These are phyloP conservation scores for Sialia sialis DNA, from an alignment of 2,113 vertebrate genomes.

Conservation along the genomic window DNA sequence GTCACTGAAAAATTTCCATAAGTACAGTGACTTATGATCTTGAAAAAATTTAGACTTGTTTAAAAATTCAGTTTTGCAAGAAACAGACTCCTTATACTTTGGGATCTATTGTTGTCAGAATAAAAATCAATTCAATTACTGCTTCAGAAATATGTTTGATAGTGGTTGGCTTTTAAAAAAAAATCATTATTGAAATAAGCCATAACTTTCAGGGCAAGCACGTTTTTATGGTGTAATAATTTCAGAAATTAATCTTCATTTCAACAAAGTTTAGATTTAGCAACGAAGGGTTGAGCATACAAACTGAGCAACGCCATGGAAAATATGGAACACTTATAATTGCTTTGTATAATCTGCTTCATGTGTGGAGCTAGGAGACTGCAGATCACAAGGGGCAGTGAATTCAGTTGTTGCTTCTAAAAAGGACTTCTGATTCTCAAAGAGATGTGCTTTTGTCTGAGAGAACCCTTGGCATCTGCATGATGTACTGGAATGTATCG, in stretches of 20 bases:
- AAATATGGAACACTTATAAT: neutral
- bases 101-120: neutral
- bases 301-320: neutral
- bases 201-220: neutral
- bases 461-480: neutral
- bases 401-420: neutral
- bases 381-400: neutral
- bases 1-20: neutral
- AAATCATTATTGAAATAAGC: neutral
- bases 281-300: neutral
- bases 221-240: neutral
- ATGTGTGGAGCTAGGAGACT: neutral
- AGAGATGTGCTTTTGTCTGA: neutral
- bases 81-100: neutral
- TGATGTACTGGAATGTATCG: neutral
- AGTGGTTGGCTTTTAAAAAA: neutral
- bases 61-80: neutral
- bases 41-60: neutral
- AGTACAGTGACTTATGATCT: neutral
- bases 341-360: neutral
- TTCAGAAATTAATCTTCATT: neutral
- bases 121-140: neutral
- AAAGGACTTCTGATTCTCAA: neutral
- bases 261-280: neutral
- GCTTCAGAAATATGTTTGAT: neutral